Percentiles rank a stretch among this genome's conserved stretches.
These are phyloP conservation scores for Eremobia ochroleuca DNA, from an alignment of 2,888 invertebrate genomes.

Conservation along the genomic window DNA sequence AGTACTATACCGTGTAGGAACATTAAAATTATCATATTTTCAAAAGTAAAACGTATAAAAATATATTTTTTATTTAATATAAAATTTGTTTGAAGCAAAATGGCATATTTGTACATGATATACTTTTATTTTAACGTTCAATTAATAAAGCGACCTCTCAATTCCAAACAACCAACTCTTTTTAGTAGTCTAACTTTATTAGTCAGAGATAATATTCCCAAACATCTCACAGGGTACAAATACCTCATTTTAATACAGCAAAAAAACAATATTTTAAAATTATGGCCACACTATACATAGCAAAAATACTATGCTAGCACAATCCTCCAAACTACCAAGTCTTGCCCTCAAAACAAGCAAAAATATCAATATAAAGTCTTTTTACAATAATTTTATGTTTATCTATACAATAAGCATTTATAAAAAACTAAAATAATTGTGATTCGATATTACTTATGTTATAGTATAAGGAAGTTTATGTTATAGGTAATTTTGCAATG, in stretches of 20 bases:
- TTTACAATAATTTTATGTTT: conserved; percentile 52
- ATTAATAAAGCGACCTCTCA: conserved; percentile 49
- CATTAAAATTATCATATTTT: conserved; percentile 78
- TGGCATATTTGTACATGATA: conserved; percentile 75
- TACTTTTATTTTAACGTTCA: conserved; percentile 47
- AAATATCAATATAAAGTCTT: conserved; percentile 59
- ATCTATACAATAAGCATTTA: conserved; percentile 58
- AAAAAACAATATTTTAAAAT: conserved; percentile 39
- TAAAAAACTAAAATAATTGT: conserved; percentile 61
- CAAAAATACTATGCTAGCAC: conserved; percentile 54
- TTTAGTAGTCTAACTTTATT: conserved; percentile 10
- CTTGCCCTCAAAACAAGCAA: conserved; percentile 58
- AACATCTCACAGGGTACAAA: conserved; percentile 45
- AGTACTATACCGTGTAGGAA: conserved; percentile 84
- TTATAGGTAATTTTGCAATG: conserved; percentile 45
- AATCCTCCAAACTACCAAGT: conserved; percentile 45
- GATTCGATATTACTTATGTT: conserved; percentile 48
- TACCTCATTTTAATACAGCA: conserved; percentile 44
- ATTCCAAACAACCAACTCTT: conserved; percentile 55
- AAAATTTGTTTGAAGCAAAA: conserved; percentile 72
- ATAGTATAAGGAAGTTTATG: conserved; percentile 20
- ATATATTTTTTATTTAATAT: conserved; percentile 76
- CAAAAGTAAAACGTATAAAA: conserved; percentile 83
- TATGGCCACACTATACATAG: conserved; percentile 56
- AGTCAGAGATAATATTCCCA: conserved; percentile 13